Evolutionary conservation across 1,140 invertebrate species (phyloP), one percentile per base, ranked within the genome.

Genomic region (Littorina saxatilis): DNA sequence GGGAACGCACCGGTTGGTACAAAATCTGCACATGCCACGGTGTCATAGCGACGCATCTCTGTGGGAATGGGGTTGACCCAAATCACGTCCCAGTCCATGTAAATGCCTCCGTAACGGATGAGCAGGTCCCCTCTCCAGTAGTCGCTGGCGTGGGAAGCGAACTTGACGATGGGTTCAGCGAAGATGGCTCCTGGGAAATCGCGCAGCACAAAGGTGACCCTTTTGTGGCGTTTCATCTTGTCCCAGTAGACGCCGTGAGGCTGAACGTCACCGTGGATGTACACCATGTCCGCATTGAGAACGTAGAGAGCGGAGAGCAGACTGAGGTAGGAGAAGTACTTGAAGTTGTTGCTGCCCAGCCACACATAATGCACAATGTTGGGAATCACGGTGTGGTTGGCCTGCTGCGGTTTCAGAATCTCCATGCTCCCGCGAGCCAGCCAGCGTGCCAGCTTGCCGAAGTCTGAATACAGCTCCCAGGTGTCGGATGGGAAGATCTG

Each of bases 361-460:
- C 85, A 86, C 0, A 86, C 83, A 79, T 86, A 88, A 52, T 88
- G 87, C 32, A 82, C 85, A 55, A 88, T 85, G 43, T 84, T 83
- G 17, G 87, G 87, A 37, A 86, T 73, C n/a, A 84, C 52, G 4
- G 66, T 58, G 66, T 3, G 11, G 2, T 76, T 58, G 27, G 77
- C 50, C 50, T 81, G 82, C 23, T 27, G n/a, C n/a, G 85, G 80
- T n/a, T 55, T 74, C 7, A 80, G 58, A 11, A 40, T 27, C n/a
- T 81, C 43, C 32, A 74, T 79, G 17, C 35, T 63, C n/a, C 87
- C 85, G 82, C 84, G 86, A 63, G 50, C 78, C 40, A 85, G 37
- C 82, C 81, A 83, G 55, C 87, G 66, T 23, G 74, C 70, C 4
- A 83, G 55, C 27, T 74, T 37, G 27, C 61, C 81, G 58, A 88